Conservation (phyloP, 2,888 invertebrate species). For the Clanis bilineata region DNA sequence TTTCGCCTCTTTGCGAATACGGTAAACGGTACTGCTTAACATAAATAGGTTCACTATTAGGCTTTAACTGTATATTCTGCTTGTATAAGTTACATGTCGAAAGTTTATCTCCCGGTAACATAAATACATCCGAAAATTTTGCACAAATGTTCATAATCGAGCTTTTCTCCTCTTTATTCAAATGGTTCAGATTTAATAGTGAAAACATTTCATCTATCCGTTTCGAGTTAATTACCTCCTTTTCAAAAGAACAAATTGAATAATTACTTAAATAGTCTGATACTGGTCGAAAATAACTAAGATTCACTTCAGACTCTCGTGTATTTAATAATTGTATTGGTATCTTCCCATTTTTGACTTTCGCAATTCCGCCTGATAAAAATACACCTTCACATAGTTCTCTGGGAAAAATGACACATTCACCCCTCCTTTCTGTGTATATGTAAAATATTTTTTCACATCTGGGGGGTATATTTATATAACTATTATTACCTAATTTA, state of each 20-base stretch:
- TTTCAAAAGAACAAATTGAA: neutral
- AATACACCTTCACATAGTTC: neutral
- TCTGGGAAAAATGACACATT: neutral
- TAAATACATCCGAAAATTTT: conserved; percentile 29
- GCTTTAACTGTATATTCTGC: conserved; percentile 28
- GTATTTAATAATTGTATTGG: neutral
- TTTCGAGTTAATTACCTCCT: neutral
- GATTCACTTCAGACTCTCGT: neutral
- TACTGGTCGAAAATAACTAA: neutral
- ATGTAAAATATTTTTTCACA: neutral
- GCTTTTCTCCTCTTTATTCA: neutral
- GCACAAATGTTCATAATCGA: conserved; percentile 21
- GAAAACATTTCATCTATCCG: too few relatives aligned
- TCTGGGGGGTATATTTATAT: neutral
- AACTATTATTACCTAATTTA: neutral
- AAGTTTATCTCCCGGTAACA: conserved; percentile 26
- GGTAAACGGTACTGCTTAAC: conserved; percentile 29
- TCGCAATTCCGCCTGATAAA: neutral
- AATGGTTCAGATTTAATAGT: too few relatives aligned
- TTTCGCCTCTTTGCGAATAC: conserved; percentile 21
- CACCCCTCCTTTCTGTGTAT: neutral
- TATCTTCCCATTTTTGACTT: neutral
- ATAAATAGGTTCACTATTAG: conserved; percentile 20
- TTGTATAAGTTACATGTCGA: conserved; percentile 22
- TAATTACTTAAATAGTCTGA: neutral